phyloP scores from a whole-genome alignment of 2,888 invertebrate species.

The Pantelozetes paolii region DNA sequence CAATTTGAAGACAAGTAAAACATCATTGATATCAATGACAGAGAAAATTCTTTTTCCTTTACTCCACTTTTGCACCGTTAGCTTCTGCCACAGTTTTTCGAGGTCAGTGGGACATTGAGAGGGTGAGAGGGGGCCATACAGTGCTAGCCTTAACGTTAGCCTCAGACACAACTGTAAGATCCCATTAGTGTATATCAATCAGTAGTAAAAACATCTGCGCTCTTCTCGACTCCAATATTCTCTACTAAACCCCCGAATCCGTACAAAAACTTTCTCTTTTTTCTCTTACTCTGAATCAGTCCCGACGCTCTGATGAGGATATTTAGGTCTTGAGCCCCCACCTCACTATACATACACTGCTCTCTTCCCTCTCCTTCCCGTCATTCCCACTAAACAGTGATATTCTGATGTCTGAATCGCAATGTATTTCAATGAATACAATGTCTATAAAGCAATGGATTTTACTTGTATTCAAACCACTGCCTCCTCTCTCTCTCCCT shows the following conservation, averaged over 20 bases:
- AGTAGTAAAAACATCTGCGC: slow-evolving; percentile 4
- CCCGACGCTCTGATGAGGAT: slow-evolving; percentile 15
- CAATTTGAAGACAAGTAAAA: background rate
- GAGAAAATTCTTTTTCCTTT: background rate
- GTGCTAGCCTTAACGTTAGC: background rate
- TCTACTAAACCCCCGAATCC: background rate
- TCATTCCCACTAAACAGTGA: background rate
- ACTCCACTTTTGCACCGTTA: slow-evolving; percentile 22
- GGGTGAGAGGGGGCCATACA: slow-evolving; percentile 29
- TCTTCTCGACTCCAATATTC: background rate
- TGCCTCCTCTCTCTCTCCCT: background rate
- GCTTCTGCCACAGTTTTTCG: slow-evolving; percentile 7
- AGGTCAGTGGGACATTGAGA: slow-evolving; percentile 35
- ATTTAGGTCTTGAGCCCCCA: slow-evolving; percentile 24
- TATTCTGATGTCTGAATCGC: slow-evolving; percentile 18
- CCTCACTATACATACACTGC: background rate
- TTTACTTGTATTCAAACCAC: background rate
- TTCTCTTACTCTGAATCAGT: background rate
- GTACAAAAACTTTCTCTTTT: slow-evolving; percentile 30
- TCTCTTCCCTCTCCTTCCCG: background rate
- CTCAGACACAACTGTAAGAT: slow-evolving; percentile 4
- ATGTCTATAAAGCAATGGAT: background rate
- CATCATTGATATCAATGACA: background rate
- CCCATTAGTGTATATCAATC: slow-evolving; percentile 18
- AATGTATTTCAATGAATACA: background rate